Evolutionary conservation across 2,888 invertebrate species (phyloP).

Genomic region (Ashinkailepas kermadecensis): DNA sequence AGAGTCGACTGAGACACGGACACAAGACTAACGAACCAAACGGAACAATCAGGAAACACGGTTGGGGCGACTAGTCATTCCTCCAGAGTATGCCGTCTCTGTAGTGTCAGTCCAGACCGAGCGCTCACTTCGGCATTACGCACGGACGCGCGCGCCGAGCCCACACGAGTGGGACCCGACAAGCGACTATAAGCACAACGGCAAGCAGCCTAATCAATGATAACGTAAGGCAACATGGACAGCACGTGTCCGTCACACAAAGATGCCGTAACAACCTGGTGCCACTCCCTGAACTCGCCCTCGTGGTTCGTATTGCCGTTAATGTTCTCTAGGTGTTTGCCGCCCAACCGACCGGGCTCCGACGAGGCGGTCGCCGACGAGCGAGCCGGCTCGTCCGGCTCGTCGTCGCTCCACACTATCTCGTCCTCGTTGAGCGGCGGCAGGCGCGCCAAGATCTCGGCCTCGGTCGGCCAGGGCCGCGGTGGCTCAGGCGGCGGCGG

Average conservation of each 20-base stretch:
- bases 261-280: slow-evolving; percentile 68
- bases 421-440: slow-evolving; percentile 57
- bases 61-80: slow-evolving; percentile 3
- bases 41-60: slow-evolving; percentile 9
- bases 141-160: neutral
- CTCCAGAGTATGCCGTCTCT: neutral
- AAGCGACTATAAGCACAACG: slow-evolving; percentile 13
- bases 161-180: neutral
- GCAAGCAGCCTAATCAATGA: slow-evolving; percentile 64
- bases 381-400: slow-evolving; percentile 22
- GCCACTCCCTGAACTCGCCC: slow-evolving; percentile 77
- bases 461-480: slow-evolving; percentile 41
- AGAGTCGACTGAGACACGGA: neutral
- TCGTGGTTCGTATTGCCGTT: slow-evolving; percentile 48
- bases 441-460: slow-evolving; percentile 56
- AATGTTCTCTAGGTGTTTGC: slow-evolving; percentile 43
- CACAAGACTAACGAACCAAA: slow-evolving; percentile 10
- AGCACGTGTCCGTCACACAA: slow-evolving; percentile 70
- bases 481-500: slow-evolving; percentile 19
- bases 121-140: neutral
- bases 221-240: slow-evolving; percentile 92
- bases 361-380: slow-evolving; percentile 41
- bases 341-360: slow-evolving; percentile 52
- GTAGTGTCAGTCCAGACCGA: neutral
- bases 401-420: slow-evolving; percentile 41